Base-by-base conservation (phyloP, 92 coral and sea anemone species). In the Blastomussa wellsi region DNA sequence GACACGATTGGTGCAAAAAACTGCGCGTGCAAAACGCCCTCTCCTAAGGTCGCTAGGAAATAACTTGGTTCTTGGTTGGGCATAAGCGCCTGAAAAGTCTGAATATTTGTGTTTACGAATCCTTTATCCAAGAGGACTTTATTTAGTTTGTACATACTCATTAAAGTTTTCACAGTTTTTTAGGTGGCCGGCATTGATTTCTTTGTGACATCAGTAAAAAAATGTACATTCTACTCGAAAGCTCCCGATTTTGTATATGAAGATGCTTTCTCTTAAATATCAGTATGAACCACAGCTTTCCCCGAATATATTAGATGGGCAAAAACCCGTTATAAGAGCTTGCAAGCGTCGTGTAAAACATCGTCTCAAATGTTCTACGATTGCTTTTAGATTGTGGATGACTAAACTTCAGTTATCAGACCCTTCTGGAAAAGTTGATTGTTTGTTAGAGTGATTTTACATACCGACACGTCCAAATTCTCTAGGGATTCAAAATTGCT, bases 401-500 rank as follows among this genome's bases (percentile, higher is more conserved):
- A 72, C 17, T 72, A 35, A 72, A 10, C 26, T 57, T 57, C n/a
- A n/a, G n/a, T n/a, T 57, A 57, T 39, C 53, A 26, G 26, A 72
- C 13, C 8, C 28, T 39, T 51, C 80, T 53, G 16, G 67, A 77
- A 77, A 35, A 6, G 37, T 76, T 52, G 7, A 74, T 41, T 74
- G 49, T 26, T n/a, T 74, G 29, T 6, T 24, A 36, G 80, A 62
- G 68, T 62, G 68, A 17, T 7, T 62, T 62, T 26, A 9, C 26
- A 62, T 26, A 26, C 68, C 16, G 1, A 2, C 80, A 6, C 69
- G 48, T 19, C 9, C 29, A n/a, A 79, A 79, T 79, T 20, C 83
- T 28, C 73, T 16, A 62, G 83, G 83, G 83, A 79, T 68, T 15
- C 39, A 62, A 64, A n/a, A n/a, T n/a, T n/a, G n/a, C n/a, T n/a